Evolutionary conservation across 2,113 vertebrate species (phyloP).

Genomic region (Psettodes erumei): DNA sequence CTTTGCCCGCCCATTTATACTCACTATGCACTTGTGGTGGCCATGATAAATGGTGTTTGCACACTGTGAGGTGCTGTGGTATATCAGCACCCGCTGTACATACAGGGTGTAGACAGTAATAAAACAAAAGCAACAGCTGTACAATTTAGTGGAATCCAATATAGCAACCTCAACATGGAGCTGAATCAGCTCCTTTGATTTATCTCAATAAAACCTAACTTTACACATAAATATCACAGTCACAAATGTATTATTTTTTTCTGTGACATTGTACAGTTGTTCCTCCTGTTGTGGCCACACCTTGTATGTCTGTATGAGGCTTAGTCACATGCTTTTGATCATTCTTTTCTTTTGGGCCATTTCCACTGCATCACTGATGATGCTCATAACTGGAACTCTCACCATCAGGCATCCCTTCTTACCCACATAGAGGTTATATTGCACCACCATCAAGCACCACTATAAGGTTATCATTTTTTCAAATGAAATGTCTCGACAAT

Average conservation of each 20-base stretch:
- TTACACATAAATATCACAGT: background rate
- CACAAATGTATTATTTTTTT: constrained; percentile 1
- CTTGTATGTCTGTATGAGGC: too few species aligned
- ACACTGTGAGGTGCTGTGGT: constrained; percentile 14
- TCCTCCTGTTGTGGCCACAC: background rate
- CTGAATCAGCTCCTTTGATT: constrained; percentile 2
- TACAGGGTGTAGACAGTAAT: constrained; percentile 15
- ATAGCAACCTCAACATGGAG: constrained; percentile 7
- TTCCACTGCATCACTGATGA: background rate
- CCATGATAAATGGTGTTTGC: constrained; percentile 78
- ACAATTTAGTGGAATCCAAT: constrained; percentile 4
- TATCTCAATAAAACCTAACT: constrained; percentile 15
- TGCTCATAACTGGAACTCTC: background rate
- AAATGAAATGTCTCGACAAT: background rate
- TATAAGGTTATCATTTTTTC: background rate
- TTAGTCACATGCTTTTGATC: too few species aligned
- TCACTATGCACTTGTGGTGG: constrained; percentile 70
- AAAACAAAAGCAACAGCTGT: constrained; percentile 31
- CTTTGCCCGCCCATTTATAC: constrained; percentile 55
- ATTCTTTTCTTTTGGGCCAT: background rate
- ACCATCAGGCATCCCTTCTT: background rate
- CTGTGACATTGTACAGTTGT: background rate
- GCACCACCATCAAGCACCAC: too few species aligned
- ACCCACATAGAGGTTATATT: too few species aligned
- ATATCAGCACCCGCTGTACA: constrained; percentile 3